These are phyloP conservation scores for Argopecten irradians DNA, from an alignment of 1,140 invertebrate genomes.

Conservation along the genomic window DNA sequence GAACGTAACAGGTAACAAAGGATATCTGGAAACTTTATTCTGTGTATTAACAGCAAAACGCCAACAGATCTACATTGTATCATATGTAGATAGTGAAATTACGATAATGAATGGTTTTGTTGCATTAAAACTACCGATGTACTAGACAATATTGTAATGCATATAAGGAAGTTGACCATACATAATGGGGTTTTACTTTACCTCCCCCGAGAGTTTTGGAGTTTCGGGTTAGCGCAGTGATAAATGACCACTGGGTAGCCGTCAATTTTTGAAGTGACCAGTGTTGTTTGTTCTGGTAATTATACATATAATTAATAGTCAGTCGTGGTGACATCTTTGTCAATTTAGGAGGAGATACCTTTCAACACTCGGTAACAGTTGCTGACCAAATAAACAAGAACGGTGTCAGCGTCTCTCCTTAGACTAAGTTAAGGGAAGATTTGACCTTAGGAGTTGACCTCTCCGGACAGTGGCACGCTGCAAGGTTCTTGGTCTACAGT, in stretches of 20 bases:
- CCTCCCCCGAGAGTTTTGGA: neutral
- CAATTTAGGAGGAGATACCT: neutral
- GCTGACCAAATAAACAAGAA: neutral
- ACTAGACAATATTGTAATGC: too few relatives aligned
- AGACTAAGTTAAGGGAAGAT: neutral
- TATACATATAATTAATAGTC: constrained; percentile 13
- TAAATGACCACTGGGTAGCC: neutral
- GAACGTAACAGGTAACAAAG: too few relatives aligned
- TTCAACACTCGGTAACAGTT: neutral
- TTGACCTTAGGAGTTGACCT: neutral
- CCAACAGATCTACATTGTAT: too few relatives aligned
- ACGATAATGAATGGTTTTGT: too few relatives aligned
- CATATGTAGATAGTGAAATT: too few relatives aligned
- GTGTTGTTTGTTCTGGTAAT: constrained; percentile 8
- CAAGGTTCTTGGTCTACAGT: too few relatives aligned
- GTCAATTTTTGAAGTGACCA: neutral
- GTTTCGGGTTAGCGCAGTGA: neutral
- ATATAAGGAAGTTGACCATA: neutral
- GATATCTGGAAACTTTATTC: too few relatives aligned
- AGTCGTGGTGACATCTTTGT: neutral
- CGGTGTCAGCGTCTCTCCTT: neutral
- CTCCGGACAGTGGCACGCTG: neutral
- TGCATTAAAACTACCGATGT: too few relatives aligned
- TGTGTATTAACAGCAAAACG: too few relatives aligned
- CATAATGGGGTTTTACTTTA: neutral